Percentiles rank a stretch among this genome's conserved stretches.
phyloP scores from a whole-genome alignment of 2,888 invertebrate genomes.

The Drosophila tripunctata region DNA sequence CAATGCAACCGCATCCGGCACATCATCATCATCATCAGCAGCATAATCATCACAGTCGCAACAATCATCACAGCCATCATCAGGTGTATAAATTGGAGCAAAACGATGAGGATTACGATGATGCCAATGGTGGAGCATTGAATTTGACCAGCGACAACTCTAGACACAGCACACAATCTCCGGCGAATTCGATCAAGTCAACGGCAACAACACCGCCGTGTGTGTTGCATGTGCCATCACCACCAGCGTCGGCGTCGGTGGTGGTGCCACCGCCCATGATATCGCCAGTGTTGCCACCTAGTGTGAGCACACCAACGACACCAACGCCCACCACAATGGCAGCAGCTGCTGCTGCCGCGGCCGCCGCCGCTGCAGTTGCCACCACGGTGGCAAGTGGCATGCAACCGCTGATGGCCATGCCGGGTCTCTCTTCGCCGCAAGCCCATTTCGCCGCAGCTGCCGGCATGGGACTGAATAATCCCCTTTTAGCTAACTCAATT shows the following conservation, averaged over 20 bases:
- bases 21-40: conserved; percentile 59
- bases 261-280: conserved; percentile 39
- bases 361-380: conserved; percentile 51
- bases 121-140: conserved; percentile 80
- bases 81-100: conserved; percentile 65
- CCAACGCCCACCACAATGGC: conserved; percentile 56
- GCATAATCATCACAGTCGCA: conserved; percentile 46
- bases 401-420: conserved; percentile 67
- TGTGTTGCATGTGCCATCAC: conserved; percentile 29
- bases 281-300: conserved; percentile 45
- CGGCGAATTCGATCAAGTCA: conserved; percentile 69
- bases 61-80: conserved; percentile 50
- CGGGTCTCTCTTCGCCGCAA: conserved; percentile 74
- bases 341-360: conserved; percentile 40
- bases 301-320: conserved; percentile 17
- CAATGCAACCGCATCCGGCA: conserved; percentile 68
- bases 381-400: conserved; percentile 54
- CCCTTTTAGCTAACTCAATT: conserved; percentile 70
- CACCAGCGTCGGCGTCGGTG: not conserved
- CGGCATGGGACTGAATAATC: conserved; percentile 66
- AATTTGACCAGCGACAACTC: conserved; percentile 83
- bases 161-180: conserved; percentile 81
- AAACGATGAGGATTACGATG: conserved; percentile 74
- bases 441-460: conserved; percentile 76
- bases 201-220: conserved; percentile 45